Conservation (phyloP, 2,797 vertebrate species). For the Helarctos malayanus region DNA sequence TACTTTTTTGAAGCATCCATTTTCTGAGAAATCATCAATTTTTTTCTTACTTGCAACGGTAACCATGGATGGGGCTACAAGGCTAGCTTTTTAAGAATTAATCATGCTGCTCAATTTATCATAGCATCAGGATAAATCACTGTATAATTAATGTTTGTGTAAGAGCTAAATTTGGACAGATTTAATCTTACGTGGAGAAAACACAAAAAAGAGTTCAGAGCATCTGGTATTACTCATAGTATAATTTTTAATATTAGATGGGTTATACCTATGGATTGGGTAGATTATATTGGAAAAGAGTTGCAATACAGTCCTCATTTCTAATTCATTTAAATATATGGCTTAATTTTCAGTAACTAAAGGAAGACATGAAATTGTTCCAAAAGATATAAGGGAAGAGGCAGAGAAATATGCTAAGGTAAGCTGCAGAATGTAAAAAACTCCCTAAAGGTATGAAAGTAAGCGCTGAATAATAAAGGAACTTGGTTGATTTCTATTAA, state of each 20-base stretch:
- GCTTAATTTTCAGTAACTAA: constrained; percentile 94
- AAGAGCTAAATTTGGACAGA: neutral
- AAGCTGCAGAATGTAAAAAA: constrained; percentile 75
- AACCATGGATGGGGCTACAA: neutral
- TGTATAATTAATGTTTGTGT: neutral
- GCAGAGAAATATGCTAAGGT: constrained; percentile 99
- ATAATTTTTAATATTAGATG: neutral
- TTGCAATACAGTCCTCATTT: constrained; percentile 24
- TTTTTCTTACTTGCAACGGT: neutral
- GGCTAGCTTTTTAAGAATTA: neutral
- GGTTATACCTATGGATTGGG: neutral
- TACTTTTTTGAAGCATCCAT: neutral
- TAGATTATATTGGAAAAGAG: neutral
- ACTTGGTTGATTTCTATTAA: constrained; percentile 9
- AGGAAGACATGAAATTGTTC: constrained; percentile 97
- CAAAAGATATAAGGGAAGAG: constrained; percentile 97
- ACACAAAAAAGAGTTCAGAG: neutral
- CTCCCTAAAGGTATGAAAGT: neutral
- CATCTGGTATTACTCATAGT: neutral
- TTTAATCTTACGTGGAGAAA: neutral
- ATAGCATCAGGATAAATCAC: neutral
- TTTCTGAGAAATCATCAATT: neutral
- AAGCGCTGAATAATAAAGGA: neutral
- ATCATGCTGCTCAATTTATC: neutral
- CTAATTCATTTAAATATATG: constrained; percentile 58